Percentiles rank a stretch among this genome's conserved stretches.
These are phyloP conservation scores for Macropis europaea DNA, from an alignment of 2,888 invertebrate species.

Conservation along the genomic window DNA sequence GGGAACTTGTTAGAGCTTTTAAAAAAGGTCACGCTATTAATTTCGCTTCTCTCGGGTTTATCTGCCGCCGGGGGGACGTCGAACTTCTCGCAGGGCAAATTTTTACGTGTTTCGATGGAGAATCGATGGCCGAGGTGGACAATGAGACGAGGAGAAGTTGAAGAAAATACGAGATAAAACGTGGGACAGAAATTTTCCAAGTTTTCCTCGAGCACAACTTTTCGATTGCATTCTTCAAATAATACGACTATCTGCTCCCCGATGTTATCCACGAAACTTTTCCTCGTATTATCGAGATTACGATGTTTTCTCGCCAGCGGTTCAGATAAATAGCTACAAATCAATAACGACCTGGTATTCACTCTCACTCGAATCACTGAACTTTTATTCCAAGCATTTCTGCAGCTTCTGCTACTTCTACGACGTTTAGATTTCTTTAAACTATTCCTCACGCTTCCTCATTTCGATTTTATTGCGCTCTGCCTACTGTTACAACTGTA, in stretches of 20 bases:
- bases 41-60: too few species aligned
- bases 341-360: conserved; percentile 19
- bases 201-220: conserved; percentile 9
- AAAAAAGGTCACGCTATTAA: too few species aligned
- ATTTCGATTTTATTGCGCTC: too few species aligned
- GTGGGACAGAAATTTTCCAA: neutral
- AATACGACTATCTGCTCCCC: conserved; percentile 1
- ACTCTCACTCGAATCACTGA: neutral
- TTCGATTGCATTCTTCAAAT: conserved; percentile 1
- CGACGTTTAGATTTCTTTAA: too few species aligned
- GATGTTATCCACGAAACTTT: neutral
- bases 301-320: neutral
- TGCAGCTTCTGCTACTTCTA: too few species aligned
- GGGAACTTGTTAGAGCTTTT: conserved; percentile 17
- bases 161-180: neutral
- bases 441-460: too few species aligned
- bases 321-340: conserved; percentile 13
- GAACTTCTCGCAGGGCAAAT: too few species aligned
- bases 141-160: neutral
- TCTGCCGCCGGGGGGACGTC: too few species aligned
- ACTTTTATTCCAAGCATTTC: conserved; percentile 30
- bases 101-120: neutral
- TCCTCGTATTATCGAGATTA: neutral
- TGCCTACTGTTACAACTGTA: too few species aligned
- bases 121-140: neutral